These are phyloP conservation scores for Polymixis lichenea DNA, from an alignment of 2,888 invertebrate species.

Conservation along the genomic window DNA sequence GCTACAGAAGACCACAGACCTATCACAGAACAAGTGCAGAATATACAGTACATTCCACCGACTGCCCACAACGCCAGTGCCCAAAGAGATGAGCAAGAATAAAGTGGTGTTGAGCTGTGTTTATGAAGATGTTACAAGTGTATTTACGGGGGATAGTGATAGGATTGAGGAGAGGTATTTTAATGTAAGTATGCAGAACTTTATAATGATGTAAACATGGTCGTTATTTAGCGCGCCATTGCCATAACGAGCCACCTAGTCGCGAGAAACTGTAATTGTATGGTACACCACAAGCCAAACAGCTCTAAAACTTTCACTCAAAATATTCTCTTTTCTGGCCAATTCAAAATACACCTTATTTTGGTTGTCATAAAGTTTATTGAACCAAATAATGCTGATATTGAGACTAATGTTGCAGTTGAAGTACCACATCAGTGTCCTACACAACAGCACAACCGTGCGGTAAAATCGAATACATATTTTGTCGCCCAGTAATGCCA, in stretches of 20 bases:
- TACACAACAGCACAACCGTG: background rate
- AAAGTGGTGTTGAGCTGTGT: constrained; percentile 69
- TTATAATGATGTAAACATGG: background rate
- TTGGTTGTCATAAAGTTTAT: background rate
- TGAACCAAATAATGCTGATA: background rate
- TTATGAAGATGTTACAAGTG: constrained; percentile 76
- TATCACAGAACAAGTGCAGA: constrained; percentile 75
- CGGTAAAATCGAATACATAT: background rate
- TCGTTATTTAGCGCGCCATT: background rate
- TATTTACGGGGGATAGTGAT: constrained; percentile 67
- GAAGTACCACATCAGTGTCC: background rate
- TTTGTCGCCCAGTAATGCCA: background rate
- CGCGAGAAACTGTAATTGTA: background rate
- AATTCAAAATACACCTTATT: background rate
- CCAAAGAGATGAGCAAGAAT: constrained; percentile 37
- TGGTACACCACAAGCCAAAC: background rate
- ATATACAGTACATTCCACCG: constrained; percentile 81
- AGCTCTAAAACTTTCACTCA: background rate
- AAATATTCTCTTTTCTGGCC: background rate
- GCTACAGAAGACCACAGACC: constrained; percentile 74
- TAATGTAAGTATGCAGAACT: constrained; percentile 73
- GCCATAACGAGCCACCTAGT: background rate
- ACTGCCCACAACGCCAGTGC: constrained; percentile 69
- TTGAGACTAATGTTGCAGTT: background rate
- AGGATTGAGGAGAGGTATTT: constrained; percentile 69